Evolutionary conservation across 1,140 invertebrate genomes (phyloP), one percentile per base, ranked within the genome.

Genomic region (Brachionus asplanchnoidis): DNA sequence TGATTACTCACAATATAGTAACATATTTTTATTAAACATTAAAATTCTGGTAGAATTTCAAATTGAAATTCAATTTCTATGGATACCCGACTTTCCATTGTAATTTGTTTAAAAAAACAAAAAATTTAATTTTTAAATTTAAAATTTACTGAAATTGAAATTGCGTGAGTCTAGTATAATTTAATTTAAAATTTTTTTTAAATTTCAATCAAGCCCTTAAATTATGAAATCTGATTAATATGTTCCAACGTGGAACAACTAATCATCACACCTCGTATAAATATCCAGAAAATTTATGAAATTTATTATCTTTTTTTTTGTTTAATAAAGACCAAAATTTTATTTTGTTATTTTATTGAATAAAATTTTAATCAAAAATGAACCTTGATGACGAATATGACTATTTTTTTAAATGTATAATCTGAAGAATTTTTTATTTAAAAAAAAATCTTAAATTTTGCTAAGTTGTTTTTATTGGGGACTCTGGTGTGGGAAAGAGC

Each of bases 401-500:
- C 92, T 99, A 99, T 94, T 94, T 99, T 91, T 99, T 99, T 92
- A 99, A 99, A 96, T 97, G 97, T 98, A 93, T 83, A 1, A 42
- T 17, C 11, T 23, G 17, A 11, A 40, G 9, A 17, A 9, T 65
- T 36, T 32, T 60, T 26, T 89, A 1, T 73, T 14, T 23, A 3
- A 42, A 17, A 40, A 14, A 73, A 42, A 17, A n/a, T 1, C 28
- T 40, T 7, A 23, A 20, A 5, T 90, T 89, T 90, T 88, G 95
- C 95, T 85, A 92, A 99, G 97, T 99, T 91, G 98, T 99, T 86
- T 92, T 99, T 89, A 99, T 99, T 91, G 98, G 98, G 87, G 98
- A 99, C 90, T 99, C 97, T 84, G 98, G 97, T 85, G 98, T 99
- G 87, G 98, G 98, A 85, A 99, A 99, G 92, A 97, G 95, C 93